Conservation (phyloP, 2,113 vertebrate species). For the Dolichotis patagonum region DNA sequence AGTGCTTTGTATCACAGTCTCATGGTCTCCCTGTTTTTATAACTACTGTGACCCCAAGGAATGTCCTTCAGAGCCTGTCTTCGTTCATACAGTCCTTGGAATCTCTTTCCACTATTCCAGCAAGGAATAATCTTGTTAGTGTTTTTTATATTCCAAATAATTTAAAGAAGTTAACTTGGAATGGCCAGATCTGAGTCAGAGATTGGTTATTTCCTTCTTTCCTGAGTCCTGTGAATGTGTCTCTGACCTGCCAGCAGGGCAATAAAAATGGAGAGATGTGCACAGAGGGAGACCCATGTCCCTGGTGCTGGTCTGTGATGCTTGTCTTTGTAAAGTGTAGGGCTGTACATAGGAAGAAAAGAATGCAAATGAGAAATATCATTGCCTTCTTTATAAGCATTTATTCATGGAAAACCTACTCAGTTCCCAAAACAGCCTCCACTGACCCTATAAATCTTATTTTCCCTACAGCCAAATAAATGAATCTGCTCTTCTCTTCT, state of each 20-base stretch:
- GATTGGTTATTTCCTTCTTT: background rate
- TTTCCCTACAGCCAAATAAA: background rate
- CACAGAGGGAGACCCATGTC: rapidly evolving
- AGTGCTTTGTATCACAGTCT: background rate
- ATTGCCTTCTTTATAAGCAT: background rate
- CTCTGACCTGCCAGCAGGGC: background rate
- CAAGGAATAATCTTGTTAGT: background rate
- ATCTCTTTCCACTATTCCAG: background rate
- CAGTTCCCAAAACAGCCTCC: background rate
- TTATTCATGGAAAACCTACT: background rate
- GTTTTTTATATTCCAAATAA: background rate
- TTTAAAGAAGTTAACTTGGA: slow-evolving; percentile 1
- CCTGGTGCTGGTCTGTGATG: background rate
- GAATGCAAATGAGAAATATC: background rate
- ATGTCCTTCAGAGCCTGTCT: background rate
- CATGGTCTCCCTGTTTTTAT: background rate
- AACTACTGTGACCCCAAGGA: background rate
- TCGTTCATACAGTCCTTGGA: background rate
- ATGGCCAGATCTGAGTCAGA: background rate
- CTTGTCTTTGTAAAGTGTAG: background rate
- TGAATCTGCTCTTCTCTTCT: background rate
- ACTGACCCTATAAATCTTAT: background rate
- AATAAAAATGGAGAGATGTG: rapidly evolving
- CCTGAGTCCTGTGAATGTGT: background rate
- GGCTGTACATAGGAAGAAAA: background rate